These are phyloP conservation scores for Bellardia bayeri DNA, from an alignment of 2,888 invertebrate genomes.

Conservation along the genomic window DNA sequence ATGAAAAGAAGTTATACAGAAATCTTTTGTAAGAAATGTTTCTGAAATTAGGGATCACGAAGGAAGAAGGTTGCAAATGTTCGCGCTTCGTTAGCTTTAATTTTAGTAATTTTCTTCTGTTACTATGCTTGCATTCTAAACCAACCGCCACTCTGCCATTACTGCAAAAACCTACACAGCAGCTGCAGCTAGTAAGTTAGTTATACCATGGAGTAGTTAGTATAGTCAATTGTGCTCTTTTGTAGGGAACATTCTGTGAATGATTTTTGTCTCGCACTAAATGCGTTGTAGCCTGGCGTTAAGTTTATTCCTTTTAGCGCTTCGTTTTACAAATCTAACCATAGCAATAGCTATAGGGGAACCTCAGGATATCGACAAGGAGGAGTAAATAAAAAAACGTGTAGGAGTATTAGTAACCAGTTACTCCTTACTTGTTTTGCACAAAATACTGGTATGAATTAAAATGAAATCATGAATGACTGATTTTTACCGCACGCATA, in stretches of 20 bases:
- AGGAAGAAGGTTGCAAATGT: slow-evolving; percentile 75
- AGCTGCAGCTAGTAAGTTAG: slow-evolving; percentile 7
- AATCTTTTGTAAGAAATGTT: slow-evolving; percentile 17
- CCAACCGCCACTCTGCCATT: background rate
- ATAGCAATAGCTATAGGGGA: slow-evolving; percentile 31
- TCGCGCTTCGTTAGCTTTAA: slow-evolving; percentile 82
- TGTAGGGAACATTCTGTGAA: slow-evolving; percentile 1
- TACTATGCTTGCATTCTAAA: slow-evolving; percentile 55
- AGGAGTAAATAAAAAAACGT: background rate
- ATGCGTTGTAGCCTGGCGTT: slow-evolving; percentile 58
- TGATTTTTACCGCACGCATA: slow-evolving; percentile 40
- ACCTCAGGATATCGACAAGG: background rate
- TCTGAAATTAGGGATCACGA: slow-evolving; percentile 53
- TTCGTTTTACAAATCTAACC: slow-evolving; percentile 60
- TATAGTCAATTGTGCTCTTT: slow-evolving; percentile 3
- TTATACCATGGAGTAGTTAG: slow-evolving; percentile 3
- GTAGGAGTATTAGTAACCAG: slow-evolving; percentile 11
- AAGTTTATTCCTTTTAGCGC: slow-evolving; percentile 65
- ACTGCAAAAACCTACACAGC: background rate
- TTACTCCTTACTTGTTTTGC: slow-evolving; percentile 46
- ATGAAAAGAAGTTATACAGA: background rate
- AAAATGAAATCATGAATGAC: slow-evolving; percentile 38
- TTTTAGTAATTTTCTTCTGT: slow-evolving; percentile 79
- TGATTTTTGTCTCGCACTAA: slow-evolving; percentile 18
- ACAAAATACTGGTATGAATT: slow-evolving; percentile 46